These are phyloP conservation scores for Xiphophorus couchianus DNA, from an alignment of 2,113 vertebrate species.

Conservation along the genomic window DNA sequence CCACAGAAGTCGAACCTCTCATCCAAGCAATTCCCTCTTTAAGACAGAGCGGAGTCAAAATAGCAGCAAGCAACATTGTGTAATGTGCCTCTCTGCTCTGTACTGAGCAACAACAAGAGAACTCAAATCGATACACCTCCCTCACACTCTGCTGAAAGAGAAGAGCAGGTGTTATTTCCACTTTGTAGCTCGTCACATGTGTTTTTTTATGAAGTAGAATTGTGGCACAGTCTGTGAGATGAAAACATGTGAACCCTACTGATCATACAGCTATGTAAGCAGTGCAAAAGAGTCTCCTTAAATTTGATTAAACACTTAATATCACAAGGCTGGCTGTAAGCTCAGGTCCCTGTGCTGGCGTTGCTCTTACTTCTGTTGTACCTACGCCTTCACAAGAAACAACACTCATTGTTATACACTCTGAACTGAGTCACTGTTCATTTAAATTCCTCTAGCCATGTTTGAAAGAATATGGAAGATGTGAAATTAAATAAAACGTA, in stretches of 20 bases:
- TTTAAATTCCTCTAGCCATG: constrained; percentile 13
- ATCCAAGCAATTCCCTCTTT: constrained; percentile 32
- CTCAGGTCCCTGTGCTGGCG: neutral
- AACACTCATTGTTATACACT: constrained; percentile 7
- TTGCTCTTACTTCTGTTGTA: constrained; percentile 8
- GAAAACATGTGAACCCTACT: constrained; percentile 22
- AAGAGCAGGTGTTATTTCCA: constrained; percentile 51
- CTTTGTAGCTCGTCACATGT: constrained; percentile 61
- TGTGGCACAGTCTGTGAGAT: constrained; percentile 36
- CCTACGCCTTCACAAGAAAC: constrained; percentile 7
- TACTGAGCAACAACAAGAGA: constrained; percentile 60
- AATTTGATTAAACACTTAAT: constrained; percentile 14
- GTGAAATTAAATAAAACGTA: constrained; percentile 47
- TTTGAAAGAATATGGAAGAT: constrained; percentile 25
- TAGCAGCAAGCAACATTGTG: constrained; percentile 71
- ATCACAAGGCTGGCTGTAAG: constrained; percentile 25
- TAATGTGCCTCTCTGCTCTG: constrained; percentile 70
- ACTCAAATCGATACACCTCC: constrained; percentile 75
- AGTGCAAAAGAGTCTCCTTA: neutral
- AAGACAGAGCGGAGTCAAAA: constrained; percentile 63
- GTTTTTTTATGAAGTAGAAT: constrained; percentile 63
- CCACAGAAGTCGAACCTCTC: constrained; percentile 32
- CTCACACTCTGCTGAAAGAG: constrained; percentile 61
- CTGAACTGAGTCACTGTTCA: neutral
- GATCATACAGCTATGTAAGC: constrained; percentile 10